A percentile compares a stretch with the other conserved stretches of the same genome.
Conservation (phyloP, 2,113 vertebrate genomes). For the Crotophaga sulcirostris region DNA sequence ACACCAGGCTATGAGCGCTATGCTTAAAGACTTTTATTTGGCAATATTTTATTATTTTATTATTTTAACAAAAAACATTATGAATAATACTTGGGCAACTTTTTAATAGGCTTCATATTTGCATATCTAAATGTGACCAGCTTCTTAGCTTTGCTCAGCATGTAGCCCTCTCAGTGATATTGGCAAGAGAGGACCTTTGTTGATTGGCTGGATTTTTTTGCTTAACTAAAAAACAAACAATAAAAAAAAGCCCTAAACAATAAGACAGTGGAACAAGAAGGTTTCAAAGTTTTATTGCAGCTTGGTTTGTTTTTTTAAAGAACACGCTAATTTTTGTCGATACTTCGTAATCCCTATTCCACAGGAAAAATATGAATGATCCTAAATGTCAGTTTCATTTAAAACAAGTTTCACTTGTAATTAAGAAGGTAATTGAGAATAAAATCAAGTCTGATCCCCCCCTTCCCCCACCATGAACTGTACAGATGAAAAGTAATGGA, state of each 20-base stretch:
- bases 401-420: not conserved
- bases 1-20: not conserved
- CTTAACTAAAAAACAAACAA: not conserved
- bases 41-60: not conserved
- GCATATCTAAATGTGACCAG: not conserved
- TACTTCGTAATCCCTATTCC: not conserved
- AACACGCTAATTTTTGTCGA: not conserved
- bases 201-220: not conserved
- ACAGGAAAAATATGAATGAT: not conserved
- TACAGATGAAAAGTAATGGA: not conserved
- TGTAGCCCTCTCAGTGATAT: not conserved
- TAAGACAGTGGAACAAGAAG: not conserved
- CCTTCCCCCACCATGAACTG: not conserved
- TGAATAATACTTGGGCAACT: rapidly evolving
- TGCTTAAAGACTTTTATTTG: not conserved
- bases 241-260: not conserved
- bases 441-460: not conserved
- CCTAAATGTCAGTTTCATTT: not conserved
- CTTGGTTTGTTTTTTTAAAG: not conserved
- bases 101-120: not conserved
- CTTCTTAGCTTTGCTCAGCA: not conserved
- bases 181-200: not conserved
- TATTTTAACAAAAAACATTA: not conserved
- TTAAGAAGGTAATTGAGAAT: not conserved
- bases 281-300: not conserved